Evolutionary conservation across 1,140 invertebrate species (phyloP), one percentile per base, ranked within the genome.

Genomic region (Zaprionus nigranus): DNA sequence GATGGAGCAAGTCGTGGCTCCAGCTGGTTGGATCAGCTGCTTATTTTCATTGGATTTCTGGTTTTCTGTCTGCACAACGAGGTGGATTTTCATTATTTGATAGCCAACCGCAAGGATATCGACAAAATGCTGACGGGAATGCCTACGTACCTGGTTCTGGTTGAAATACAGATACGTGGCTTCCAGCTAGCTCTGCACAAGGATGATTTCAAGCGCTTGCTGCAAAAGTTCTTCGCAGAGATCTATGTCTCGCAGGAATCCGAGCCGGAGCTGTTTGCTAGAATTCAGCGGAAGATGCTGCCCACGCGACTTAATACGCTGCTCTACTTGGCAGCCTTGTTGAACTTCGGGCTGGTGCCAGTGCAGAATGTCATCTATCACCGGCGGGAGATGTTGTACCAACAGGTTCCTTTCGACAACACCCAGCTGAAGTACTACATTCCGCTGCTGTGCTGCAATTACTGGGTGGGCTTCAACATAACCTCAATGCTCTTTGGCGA

Each of bases 381-480:
- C 30, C 57, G 76, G 3, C 78, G 78, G 0, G 81, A 87, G 12
- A 72, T 92, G 74, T 81, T 90, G 12, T 91, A 90, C 30, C 80
- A 87, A 38, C 79, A 82, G 54, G 59, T 80, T 0, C 63, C 67
- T 73, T 91, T 90, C 13, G 90, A 92, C 57, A 82, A 79, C 43
- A 79, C 76, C 0, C 51, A 71, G 38, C 28, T 79, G 46, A 58
- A 54, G 0, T 76, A 60, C 30, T 91, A 70, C 26, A 49, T 91
- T 2, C 82, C 85, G 1, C 54, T 90, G 12, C 51, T 92, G 30
- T 30, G 38, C 3, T 59, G 81, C 30, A 82, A 82, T 30, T 74
- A 87, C 7, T 91, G 78, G 81, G 77, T 87, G 36, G 86, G 90
- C 17, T 49, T 90, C 6, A 77, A 84, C 6, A 81, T 92, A 17